Percentiles rank a stretch among this genome's conserved stretches.
These are phyloP conservation scores for Rafetus swinhoei DNA, from an alignment of 2,113 vertebrate species.

Conservation along the genomic window DNA sequence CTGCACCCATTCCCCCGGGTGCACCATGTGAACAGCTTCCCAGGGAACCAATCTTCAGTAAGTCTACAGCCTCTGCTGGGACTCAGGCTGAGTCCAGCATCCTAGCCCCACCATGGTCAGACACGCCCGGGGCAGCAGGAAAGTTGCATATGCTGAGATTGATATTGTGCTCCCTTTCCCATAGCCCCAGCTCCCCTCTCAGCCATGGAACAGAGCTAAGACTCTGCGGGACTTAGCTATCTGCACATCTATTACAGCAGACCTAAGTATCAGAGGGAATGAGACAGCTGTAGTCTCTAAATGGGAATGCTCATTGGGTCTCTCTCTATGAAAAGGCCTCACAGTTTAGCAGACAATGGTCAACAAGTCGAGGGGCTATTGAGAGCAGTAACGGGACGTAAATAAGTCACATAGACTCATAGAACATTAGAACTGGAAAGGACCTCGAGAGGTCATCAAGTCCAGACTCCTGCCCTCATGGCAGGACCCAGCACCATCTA, in stretches of 20 bases:
- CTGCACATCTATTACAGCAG: too few relatives aligned
- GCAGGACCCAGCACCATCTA: too few relatives aligned
- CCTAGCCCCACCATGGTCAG: not conserved
- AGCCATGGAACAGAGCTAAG: not conserved
- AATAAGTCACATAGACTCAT: too few relatives aligned
- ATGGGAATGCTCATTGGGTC: too few relatives aligned
- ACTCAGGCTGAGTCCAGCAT: not conserved
- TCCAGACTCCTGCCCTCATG: too few relatives aligned
- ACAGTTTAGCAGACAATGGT: not conserved
- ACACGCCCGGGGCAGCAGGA: not conserved
- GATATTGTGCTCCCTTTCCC: not conserved
- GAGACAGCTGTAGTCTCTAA: too few relatives aligned
- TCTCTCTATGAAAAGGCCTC: not conserved
- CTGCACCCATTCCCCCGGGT: not conserved
- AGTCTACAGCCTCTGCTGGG: not conserved
- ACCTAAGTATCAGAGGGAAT: too few relatives aligned
- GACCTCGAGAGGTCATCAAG: too few relatives aligned
- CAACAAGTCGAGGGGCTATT: too few relatives aligned
- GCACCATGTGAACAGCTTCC: not conserved
- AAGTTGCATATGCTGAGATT: not conserved
- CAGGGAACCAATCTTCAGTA: not conserved
- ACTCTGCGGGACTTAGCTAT: too few relatives aligned
- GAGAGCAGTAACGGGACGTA: too few relatives aligned
- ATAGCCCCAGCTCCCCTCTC: not conserved
- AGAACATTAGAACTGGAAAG: too few relatives aligned